Percentiles rank a stretch among this genome's conserved stretches.
phyloP scores from a whole-genome alignment of 2,888 invertebrate genomes.

The Drosophila paucipuncta region DNA sequence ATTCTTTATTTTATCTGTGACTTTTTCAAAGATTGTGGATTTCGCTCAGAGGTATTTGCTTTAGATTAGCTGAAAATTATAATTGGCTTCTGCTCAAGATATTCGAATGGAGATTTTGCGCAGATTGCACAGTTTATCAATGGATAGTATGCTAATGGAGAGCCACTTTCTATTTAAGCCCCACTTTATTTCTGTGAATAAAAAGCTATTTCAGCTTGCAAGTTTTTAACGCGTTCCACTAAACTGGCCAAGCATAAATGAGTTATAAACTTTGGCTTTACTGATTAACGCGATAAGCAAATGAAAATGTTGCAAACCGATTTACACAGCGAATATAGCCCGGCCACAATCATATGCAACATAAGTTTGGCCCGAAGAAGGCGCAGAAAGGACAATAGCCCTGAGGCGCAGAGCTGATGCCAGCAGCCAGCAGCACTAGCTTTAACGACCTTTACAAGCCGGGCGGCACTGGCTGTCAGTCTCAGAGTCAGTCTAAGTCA shows the following conservation, averaged over 20 bases:
- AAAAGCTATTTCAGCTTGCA: not conserved
- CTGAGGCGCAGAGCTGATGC: slow-evolving; percentile 24
- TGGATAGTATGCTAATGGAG: not conserved
- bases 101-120: not conserved
- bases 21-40: not conserved
- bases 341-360: slow-evolving; percentile 1
- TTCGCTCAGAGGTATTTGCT: not conserved
- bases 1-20: not conserved
- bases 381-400: slow-evolving; percentile 67
- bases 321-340: slow-evolving; percentile 7
- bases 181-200: not conserved
- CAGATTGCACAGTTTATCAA: not conserved
- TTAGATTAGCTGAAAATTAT: too few relatives aligned
- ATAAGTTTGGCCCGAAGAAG: slow-evolving; percentile 56
- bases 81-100: not conserved
- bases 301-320: not conserved
- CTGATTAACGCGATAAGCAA: not conserved
- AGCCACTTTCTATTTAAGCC: not conserved
- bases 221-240: not conserved
- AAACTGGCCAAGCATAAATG: not conserved
- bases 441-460: slow-evolving; percentile 79
- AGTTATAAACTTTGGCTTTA: not conserved
- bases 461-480: slow-evolving; percentile 41
- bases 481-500: slow-evolving; percentile 27
- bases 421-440: slow-evolving; percentile 45